Percentiles rank a stretch among this genome's conserved stretches.
phyloP scores from a whole-genome alignment of 2,888 invertebrate species.

The Agonopterix alstromeriana region DNA sequence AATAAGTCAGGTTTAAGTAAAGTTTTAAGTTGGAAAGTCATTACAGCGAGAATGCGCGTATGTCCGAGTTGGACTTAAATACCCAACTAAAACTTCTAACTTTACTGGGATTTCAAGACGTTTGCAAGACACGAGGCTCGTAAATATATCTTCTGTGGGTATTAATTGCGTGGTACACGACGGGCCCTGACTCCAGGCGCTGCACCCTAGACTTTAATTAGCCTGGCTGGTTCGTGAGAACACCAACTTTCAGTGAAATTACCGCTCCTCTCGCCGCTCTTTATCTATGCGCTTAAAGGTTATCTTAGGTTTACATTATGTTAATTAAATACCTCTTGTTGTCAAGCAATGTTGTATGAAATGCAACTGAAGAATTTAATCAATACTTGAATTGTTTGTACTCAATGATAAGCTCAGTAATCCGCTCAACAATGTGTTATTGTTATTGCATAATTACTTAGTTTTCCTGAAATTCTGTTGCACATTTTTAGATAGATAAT shows the following conservation, averaged over 20 bases:
- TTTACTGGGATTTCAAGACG: slow-evolving; percentile 12
- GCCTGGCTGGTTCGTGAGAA: background rate
- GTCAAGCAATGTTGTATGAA: too few relatives aligned
- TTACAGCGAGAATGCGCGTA: background rate
- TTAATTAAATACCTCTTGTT: slow-evolving; percentile 12
- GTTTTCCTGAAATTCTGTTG: too few relatives aligned
- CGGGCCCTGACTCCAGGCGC: slow-evolving; percentile 1
- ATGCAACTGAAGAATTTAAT: too few relatives aligned
- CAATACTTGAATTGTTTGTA: too few relatives aligned
- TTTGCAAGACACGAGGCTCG: slow-evolving; percentile 8
- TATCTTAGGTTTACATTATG: slow-evolving; percentile 19
- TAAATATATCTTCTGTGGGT: slow-evolving; percentile 14
- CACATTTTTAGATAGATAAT: too few relatives aligned
- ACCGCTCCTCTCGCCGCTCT: slow-evolving; percentile 12
- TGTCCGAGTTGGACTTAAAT: slow-evolving; percentile 13
- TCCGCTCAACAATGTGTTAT: too few relatives aligned
- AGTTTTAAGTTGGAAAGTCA: background rate
- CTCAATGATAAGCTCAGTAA: too few relatives aligned
- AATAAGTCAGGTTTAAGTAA: too few relatives aligned
- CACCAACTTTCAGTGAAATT: slow-evolving; percentile 22
- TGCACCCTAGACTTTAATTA: slow-evolving; percentile 1
- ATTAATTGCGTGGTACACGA: slow-evolving; percentile 11
- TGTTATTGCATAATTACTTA: too few relatives aligned
- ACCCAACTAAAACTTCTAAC: slow-evolving; percentile 3
- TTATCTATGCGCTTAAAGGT: slow-evolving; percentile 28